Base-by-base conservation (phyloP, 1,140 invertebrate species). In the Cardiocondyla obscurior region DNA sequence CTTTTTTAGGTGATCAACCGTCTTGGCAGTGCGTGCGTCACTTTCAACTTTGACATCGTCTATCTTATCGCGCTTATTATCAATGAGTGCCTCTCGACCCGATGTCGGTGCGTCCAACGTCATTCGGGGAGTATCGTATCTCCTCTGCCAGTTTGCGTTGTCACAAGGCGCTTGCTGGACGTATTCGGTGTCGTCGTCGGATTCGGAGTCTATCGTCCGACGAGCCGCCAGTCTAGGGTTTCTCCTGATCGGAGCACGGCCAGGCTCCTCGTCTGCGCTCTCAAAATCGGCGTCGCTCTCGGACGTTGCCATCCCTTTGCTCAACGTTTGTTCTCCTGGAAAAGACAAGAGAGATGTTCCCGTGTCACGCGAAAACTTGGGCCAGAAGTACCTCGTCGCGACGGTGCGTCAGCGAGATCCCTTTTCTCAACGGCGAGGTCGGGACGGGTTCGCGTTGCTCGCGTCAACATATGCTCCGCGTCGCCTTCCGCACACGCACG, bases 221-320 rank as follows among this genome's bases (percentile, higher is more conserved):
- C 67, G 53, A 14, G 1, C 19, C 5, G 42, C 51, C 14, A 42
- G 67, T 42, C 49, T 82, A 39, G 8, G 19, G 36, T 76, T 44
- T 22, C 19, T 88, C 81, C 76, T 85, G 7, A 53, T 19, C n/a
- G 30, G 4, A 6, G 14, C 16, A 3, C 83, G 73, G 36, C 87
- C 87, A 62, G 93, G 76, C 28, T 95, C 95, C 84, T 96, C 95
- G 86, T 96, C 95, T 8, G 96, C 96, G 90, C 96, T 96, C 88
- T 96, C 95, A 90, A 96, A 97, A 90, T 95, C 95, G n/a, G 33
- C 46, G 87, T 96, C 96, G 91, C 96, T 96, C 76, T 96, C 96
- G 76, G 96, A 96, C 8, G 95, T 95, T 90, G 96, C 95, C 96
- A 96, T 96, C 85, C 91, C 91, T 16, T 39, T 8, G 49, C 12